Percentiles rank a stretch among this genome's conserved stretches.
Conservation (phyloP, 1,140 invertebrate genomes). For the Anastatus disparis region DNA sequence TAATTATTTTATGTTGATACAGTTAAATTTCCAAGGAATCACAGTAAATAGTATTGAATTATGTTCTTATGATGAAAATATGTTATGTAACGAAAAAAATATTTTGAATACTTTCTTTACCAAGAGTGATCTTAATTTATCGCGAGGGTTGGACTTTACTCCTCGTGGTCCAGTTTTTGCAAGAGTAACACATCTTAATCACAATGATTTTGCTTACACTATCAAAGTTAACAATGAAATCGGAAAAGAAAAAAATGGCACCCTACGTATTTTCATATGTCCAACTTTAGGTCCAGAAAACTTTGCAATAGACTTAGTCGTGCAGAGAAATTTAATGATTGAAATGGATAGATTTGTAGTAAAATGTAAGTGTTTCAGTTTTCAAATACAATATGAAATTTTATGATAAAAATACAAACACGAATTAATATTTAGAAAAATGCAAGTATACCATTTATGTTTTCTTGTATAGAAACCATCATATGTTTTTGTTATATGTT, state of each 20-base stretch:
- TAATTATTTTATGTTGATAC: too few species aligned
- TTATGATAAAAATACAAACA: too few species aligned
- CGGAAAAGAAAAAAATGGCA: conserved; percentile 69
- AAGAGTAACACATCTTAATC: conserved; percentile 79
- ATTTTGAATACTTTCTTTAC: conserved; percentile 75
- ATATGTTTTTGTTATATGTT: too few species aligned
- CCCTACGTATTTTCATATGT: conserved; percentile 79
- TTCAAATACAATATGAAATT: neutral
- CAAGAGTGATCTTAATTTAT: conserved; percentile 78
- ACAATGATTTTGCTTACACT: conserved; percentile 72
- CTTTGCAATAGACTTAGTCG: conserved; percentile 70
- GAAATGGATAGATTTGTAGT: conserved; percentile 75
- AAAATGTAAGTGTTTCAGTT: neutral
- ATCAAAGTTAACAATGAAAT: conserved; percentile 74
- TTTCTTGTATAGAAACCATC: too few species aligned
- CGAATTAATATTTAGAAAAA: too few species aligned
- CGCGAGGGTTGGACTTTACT: conserved; percentile 80
- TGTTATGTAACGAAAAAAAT: conserved; percentile 1
- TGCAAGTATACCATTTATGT: too few species aligned
- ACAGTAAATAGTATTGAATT: conserved; percentile 67
- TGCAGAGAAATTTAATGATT: conserved; percentile 77
- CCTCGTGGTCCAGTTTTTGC: conserved; percentile 77
- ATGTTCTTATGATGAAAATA: conserved; percentile 57
- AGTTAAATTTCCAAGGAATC: conserved; percentile 74
- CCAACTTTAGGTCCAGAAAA: conserved; percentile 77